A percentile compares a stretch with the other conserved stretches of the same genome.
Evolutionary conservation across 2,797 vertebrate genomes (phyloP).

Genomic region (Heterohyrax brucei): DNA sequence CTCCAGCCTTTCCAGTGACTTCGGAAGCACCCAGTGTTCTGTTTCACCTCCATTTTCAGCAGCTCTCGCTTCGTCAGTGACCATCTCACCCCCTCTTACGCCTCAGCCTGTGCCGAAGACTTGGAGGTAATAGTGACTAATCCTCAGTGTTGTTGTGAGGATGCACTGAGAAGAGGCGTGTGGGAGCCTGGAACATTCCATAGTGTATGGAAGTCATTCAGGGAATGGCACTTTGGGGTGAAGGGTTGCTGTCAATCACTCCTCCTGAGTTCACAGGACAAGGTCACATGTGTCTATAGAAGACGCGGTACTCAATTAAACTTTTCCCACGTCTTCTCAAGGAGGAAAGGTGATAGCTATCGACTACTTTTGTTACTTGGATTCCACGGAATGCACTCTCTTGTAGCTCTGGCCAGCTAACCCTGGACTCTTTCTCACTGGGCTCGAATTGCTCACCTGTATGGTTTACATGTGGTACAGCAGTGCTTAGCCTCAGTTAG

Average conservation of each 20-base stretch:
- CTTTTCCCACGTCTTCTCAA: background rate
- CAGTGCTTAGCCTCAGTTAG: background rate
- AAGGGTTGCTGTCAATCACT: background rate
- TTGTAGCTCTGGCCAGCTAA: background rate
- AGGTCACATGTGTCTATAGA: background rate
- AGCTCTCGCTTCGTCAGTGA: background rate
- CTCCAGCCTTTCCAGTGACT: background rate
- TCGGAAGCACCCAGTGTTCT: fast-evolving
- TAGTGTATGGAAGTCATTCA: too few relatives aligned
- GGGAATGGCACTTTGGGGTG: background rate
- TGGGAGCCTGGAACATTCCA: background rate
- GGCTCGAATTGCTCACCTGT: background rate
- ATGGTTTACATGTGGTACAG: background rate
- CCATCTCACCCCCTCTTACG: background rate
- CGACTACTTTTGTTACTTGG: background rate
- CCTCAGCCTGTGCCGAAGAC: background rate
- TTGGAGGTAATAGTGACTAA: background rate
- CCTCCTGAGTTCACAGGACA: background rate
- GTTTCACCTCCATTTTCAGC: background rate
- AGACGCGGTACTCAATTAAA: background rate
- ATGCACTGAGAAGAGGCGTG: fast-evolving
- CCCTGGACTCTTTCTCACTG: background rate
- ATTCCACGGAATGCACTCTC: background rate
- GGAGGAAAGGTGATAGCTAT: background rate
- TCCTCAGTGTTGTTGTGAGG: background rate